These are phyloP conservation scores for Malurus cyaneus DNA, from an alignment of 2,113 vertebrate species.

Conservation along the genomic window DNA sequence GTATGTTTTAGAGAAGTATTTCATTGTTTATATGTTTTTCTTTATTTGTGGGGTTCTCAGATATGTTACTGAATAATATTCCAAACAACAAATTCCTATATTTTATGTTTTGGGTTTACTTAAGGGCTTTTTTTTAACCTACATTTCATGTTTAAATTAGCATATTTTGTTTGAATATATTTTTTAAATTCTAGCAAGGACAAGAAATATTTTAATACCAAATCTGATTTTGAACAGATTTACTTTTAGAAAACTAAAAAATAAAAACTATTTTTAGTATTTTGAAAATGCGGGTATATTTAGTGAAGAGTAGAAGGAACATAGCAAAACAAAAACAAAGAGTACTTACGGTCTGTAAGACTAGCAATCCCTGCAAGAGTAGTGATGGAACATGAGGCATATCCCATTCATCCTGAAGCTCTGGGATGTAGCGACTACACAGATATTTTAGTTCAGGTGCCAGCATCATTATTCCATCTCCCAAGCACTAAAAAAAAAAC, in stretches of 20 bases:
- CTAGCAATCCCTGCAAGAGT: conserved; percentile 99
- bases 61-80: neutral
- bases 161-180: neutral
- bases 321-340: neutral
- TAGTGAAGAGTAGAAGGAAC: neutral
- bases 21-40: neutral
- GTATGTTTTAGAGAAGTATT: neutral
- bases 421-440: conserved; percentile 86
- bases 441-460: conserved; percentile 88
- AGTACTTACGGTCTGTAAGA: conserved; percentile 96
- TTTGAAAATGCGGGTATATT: neutral
- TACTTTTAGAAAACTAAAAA: neutral
- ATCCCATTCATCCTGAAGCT: conserved; percentile 99
- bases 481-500: conserved; percentile 78
- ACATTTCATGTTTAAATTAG: neutral
- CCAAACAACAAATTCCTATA: neutral
- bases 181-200: no score
- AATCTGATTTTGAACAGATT: neutral
- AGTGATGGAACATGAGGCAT: conserved; percentile 99
- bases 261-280: neutral
- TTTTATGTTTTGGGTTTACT: neutral
- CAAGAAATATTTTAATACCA: neutral
- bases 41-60: neutral
- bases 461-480: conserved; percentile 95
- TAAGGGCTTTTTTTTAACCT: neutral